Evolutionary conservation across 2,113 vertebrate genomes (phyloP).

Genomic region (Mus spicilegus): DNA sequence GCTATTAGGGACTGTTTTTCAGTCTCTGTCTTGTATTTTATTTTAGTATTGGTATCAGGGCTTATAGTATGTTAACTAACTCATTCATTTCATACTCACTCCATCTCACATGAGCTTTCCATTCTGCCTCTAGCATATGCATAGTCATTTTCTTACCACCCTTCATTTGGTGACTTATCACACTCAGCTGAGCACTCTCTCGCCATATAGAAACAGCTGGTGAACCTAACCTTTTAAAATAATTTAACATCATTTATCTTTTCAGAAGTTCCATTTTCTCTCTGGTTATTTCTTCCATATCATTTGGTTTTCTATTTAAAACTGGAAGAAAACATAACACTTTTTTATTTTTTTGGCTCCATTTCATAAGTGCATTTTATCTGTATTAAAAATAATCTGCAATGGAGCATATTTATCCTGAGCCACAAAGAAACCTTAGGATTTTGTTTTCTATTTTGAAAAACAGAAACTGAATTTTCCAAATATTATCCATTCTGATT

Average conservation of each 20-base stretch:
- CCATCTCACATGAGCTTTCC: background rate
- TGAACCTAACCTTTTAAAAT: constrained; percentile 8
- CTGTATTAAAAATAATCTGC: constrained; percentile 39
- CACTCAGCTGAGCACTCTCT: background rate
- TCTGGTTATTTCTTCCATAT: constrained; percentile 13
- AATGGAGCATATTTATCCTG: background rate
- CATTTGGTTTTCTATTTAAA: constrained; percentile 66
- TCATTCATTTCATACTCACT: background rate
- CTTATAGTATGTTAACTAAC: background rate
- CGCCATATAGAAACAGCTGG: background rate
- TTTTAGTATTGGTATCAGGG: background rate
- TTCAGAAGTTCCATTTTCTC: constrained; percentile 27
- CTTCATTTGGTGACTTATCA: background rate
- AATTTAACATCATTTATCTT: constrained; percentile 62
- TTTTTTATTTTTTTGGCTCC: constrained; percentile 16
- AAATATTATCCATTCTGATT: background rate
- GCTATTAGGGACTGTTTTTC: background rate
- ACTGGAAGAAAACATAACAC: constrained; percentile 41
- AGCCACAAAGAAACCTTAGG: constrained; percentile 1
- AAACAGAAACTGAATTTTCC: constrained; percentile 2
- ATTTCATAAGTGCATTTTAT: constrained; percentile 45
- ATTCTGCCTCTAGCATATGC: background rate
- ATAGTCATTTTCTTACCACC: background rate
- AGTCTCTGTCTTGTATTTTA: background rate
- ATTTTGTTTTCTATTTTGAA: background rate